Evolutionary conservation across 1,140 invertebrate genomes (phyloP).

Genomic region (Drosophila sechellia): DNA sequence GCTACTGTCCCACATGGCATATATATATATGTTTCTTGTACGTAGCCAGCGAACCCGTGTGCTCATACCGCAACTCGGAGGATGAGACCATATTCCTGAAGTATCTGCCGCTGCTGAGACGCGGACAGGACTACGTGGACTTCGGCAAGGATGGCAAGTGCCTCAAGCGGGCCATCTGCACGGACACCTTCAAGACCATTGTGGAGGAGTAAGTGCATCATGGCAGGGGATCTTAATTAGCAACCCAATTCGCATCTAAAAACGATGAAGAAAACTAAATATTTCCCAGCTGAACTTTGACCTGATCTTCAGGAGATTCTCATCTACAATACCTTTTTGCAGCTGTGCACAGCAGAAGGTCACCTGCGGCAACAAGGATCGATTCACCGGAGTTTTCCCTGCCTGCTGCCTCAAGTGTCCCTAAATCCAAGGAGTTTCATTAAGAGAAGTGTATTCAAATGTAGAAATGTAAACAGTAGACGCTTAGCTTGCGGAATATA

Average conservation of each 20-base stretch:
- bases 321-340: background rate
- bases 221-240: too few species aligned
- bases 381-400: constrained; percentile 74
- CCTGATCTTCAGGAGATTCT: too few species aligned
- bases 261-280: too few species aligned
- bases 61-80: constrained; percentile 68
- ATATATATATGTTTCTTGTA: background rate
- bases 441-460: too few species aligned
- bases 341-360: constrained; percentile 69
- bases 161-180: constrained; percentile 70
- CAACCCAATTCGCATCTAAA: too few species aligned
- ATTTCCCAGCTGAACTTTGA: too few species aligned
- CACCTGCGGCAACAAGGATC: constrained; percentile 70
- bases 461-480: too few species aligned
- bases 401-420: constrained; percentile 76
- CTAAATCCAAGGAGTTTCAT: background rate
- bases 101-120: constrained; percentile 66
- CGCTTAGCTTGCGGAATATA: too few species aligned
- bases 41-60: constrained; percentile 65
- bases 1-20: background rate
- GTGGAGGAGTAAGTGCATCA: constrained; percentile 70
- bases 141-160: constrained; percentile 76
- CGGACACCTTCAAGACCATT: constrained; percentile 69
- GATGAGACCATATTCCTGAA: constrained; percentile 76
- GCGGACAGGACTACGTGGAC: constrained; percentile 78